Base-by-base conservation (phyloP, 1,140 invertebrate species). In the Drosophila mojavensis region DNA sequence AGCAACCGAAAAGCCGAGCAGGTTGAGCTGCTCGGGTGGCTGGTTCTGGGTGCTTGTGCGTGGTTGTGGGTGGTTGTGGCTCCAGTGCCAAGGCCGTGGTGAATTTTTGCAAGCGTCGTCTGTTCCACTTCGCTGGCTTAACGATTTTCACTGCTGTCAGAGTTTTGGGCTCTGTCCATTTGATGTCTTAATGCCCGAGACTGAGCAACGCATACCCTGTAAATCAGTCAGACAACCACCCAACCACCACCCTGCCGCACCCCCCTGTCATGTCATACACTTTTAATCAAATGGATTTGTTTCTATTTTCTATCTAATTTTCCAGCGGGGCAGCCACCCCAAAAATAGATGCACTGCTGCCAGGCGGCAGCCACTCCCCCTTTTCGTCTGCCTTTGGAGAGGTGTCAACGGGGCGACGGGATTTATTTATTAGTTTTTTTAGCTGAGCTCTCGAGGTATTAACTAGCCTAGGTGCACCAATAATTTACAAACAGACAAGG, bases 281-380 rank as follows among this genome's bases (percentile, higher is more conserved):
- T 54, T 75, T 75, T 75, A 75, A 75, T 75, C 73, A 75, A 75
- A 75, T 71, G 73, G 73, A 75, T 75, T 75, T 75, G 58, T 70
- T 75, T 75, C 66, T 70, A 69, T 75, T 70, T 75, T 64, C 66
- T 45, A 62, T 75, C 66, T 43, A 70, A 75, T 63, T 63, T 61
- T 41, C 39, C 17, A 43, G 39, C 20, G 39, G 11, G 26, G 17
- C 56, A 48, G 9, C 28, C 9, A 5, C 41, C 51, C 50, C 71
- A 62, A 68, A 68, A 74, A 68, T 74, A 68, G 71, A 68, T 26
- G 39, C 17, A 3, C 48, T 6, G 6, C 30, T 10, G 24, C 24
- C 56, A 39, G 6, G 6, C 5, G 28, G 6, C 7, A 10, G 24
- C 41, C 41, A 30, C 55, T 6, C 43, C 43, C 17, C 43, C 43